Conservation (phyloP, 2,888 invertebrate species). For the Mesorhabditis spiculigera region DNA sequence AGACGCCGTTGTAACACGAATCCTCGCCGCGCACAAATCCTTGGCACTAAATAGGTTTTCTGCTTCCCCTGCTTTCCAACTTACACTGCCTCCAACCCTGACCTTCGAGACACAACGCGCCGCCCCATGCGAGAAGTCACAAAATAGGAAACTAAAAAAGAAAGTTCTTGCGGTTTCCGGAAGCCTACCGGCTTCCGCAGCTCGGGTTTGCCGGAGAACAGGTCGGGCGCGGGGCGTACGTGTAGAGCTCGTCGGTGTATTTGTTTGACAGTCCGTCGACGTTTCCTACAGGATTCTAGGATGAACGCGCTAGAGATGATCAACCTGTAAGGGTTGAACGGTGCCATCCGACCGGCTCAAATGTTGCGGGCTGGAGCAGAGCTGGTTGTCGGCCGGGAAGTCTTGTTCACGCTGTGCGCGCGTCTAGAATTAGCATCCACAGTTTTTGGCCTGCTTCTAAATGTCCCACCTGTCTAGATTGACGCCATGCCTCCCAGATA, state of each 20-base stretch:
- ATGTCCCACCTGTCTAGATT: constrained; percentile 12
- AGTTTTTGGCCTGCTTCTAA: constrained; percentile 17
- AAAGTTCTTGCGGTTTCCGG: neutral
- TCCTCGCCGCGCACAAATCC: constrained; percentile 26
- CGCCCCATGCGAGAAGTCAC: constrained; percentile 40
- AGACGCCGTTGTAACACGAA: constrained; percentile 43
- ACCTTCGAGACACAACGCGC: constrained; percentile 49
- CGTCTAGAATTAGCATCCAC: constrained; percentile 9
- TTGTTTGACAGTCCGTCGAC: constrained; percentile 49
- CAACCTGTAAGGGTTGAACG: constrained; percentile 33
- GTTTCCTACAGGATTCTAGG: constrained; percentile 24
- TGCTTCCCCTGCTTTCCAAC: constrained; percentile 27
- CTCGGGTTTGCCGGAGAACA: constrained; percentile 27
- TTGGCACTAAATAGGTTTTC: neutral
- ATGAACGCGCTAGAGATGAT: constrained; percentile 9
- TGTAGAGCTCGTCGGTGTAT: constrained; percentile 51
- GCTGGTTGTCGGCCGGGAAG: constrained; percentile 42
- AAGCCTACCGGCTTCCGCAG: constrained; percentile 27
- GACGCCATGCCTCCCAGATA: constrained; percentile 56
- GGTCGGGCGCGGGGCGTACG: constrained; percentile 45
- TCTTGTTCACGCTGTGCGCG: constrained; percentile 30
- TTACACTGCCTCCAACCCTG: constrained; percentile 42
- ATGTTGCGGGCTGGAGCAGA: constrained; percentile 43
- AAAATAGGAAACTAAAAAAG: constrained; percentile 45
- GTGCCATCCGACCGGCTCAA: constrained; percentile 35